Evolutionary conservation across 1,140 invertebrate species (phyloP).

Genomic region (Bursaphelenchus mucronatus): DNA sequence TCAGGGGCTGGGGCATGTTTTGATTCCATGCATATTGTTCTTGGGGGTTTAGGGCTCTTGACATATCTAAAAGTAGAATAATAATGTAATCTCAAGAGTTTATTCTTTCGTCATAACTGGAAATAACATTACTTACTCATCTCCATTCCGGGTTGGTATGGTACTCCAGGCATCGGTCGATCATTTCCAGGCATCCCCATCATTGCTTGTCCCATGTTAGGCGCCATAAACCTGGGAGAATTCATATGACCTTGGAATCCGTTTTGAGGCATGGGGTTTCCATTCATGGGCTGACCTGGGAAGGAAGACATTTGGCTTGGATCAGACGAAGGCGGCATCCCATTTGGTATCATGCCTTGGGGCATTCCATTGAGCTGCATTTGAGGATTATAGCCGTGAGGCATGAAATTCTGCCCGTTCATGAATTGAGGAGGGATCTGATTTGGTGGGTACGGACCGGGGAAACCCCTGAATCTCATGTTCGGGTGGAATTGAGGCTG

Average conservation of each 20-base stretch:
- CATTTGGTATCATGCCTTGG: too few species aligned
- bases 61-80: slow-evolving; percentile 16
- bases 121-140: slow-evolving; percentile 1
- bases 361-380: slow-evolving; percentile 13
- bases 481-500: slow-evolving; percentile 6
- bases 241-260: too few species aligned
- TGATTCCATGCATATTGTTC: slow-evolving; percentile 7
- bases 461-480: not conserved
- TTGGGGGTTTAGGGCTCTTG: slow-evolving; percentile 11
- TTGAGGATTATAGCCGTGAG: not conserved
- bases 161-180: not conserved
- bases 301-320: too few species aligned
- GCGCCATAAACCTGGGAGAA: not conserved
- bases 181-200: not conserved
- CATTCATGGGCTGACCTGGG: too few species aligned
- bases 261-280: too few species aligned
- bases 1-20: slow-evolving; percentile 23
- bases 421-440: not conserved
- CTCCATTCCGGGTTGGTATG: not conserved
- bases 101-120: slow-evolving; percentile 1
- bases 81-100: not conserved
- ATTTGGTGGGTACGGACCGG: not conserved
- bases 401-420: too few species aligned
- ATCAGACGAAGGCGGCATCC: too few species aligned
- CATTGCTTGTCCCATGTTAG: slow-evolving; percentile 2